phyloP scores from a whole-genome alignment of 2,888 invertebrate genomes.

The Trachelus iudaicus region DNA sequence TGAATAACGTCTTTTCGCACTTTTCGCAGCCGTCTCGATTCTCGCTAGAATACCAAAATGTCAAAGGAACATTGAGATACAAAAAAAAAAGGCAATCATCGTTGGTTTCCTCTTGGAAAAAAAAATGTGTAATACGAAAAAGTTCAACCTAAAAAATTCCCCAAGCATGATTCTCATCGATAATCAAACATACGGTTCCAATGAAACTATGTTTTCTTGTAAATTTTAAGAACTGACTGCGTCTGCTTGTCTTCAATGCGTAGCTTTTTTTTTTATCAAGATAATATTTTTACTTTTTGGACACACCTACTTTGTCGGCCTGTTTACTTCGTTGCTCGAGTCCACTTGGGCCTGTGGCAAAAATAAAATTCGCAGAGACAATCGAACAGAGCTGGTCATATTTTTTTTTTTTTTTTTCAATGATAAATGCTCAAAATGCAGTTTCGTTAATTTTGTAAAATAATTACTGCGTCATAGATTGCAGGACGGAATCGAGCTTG shows the following conservation, averaged over 20 bases:
- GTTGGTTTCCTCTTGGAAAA: not conserved
- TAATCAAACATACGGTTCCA: not conserved
- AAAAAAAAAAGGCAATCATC: not conserved
- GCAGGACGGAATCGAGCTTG: not conserved
- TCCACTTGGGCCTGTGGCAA: not conserved
- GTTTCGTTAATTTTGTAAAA: not conserved
- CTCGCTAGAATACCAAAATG: not conserved
- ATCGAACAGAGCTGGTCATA: not conserved
- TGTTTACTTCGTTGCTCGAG: not conserved
- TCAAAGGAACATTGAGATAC: not conserved
- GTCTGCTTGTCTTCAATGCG: not conserved
- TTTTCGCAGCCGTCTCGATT: constrained; percentile 10
- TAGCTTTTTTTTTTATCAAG: not conserved
- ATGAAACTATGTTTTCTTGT: not conserved
- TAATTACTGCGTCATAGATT: not conserved
- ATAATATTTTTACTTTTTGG: not conserved
- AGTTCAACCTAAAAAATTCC: not conserved
- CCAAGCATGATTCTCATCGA: not conserved
- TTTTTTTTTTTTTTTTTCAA: not conserved
- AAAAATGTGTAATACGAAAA: not conserved
- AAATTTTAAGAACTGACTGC: not conserved
- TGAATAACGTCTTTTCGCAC: constrained; percentile 29
- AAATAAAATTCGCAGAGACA: not conserved
- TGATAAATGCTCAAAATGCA: not conserved
- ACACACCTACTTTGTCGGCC: not conserved